These are phyloP conservation scores for Lepidocyrtinus sp. DNA, from an alignment of 2,888 invertebrate species.

Conservation along the genomic window DNA sequence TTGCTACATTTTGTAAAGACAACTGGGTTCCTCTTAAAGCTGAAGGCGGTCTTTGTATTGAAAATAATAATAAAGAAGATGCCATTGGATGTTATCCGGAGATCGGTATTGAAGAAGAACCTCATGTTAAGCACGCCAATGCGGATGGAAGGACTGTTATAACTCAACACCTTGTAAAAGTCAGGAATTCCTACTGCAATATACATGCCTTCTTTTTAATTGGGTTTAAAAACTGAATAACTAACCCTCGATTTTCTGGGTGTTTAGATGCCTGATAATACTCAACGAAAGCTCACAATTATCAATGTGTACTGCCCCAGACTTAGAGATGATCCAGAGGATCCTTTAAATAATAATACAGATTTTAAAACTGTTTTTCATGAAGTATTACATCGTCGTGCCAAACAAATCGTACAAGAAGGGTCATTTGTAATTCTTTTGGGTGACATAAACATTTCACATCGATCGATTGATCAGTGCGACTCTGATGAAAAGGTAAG, in stretches of 20 bases:
- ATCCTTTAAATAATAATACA: conserved; percentile 40
- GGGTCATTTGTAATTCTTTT: conserved; percentile 61
- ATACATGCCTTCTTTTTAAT: neutral
- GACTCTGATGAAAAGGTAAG: conserved; percentile 48
- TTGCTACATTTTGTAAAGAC: conserved; percentile 58
- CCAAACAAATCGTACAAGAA: conserved; percentile 36
- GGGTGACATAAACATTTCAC: conserved; percentile 64
- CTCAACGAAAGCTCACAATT: conserved; percentile 37
- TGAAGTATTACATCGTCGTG: conserved; percentile 43
- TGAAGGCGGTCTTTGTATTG: conserved; percentile 48
- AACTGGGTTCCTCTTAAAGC: conserved; percentile 51
- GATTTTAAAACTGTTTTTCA: conserved; percentile 62
- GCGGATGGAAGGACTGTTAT: conserved; percentile 59
- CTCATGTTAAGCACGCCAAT: conserved; percentile 48
- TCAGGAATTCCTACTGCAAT: conserved; percentile 14
- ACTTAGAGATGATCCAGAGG: conserved; percentile 53
- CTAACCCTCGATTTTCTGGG: neutral
- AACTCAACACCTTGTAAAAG: conserved; percentile 61
- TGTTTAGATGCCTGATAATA: conserved; percentile 52
- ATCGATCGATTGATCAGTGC: conserved; percentile 54
- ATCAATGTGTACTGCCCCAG: conserved; percentile 67
- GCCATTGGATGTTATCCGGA: conserved; percentile 43
- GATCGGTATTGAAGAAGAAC: conserved; percentile 21
- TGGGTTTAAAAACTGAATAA: too few relatives aligned
- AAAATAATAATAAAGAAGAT: neutral